A percentile compares a stretch with the other conserved stretches of the same genome.
Evolutionary conservation across 2,888 invertebrate genomes (phyloP).

Genomic region (Andrena bicolor): DNA sequence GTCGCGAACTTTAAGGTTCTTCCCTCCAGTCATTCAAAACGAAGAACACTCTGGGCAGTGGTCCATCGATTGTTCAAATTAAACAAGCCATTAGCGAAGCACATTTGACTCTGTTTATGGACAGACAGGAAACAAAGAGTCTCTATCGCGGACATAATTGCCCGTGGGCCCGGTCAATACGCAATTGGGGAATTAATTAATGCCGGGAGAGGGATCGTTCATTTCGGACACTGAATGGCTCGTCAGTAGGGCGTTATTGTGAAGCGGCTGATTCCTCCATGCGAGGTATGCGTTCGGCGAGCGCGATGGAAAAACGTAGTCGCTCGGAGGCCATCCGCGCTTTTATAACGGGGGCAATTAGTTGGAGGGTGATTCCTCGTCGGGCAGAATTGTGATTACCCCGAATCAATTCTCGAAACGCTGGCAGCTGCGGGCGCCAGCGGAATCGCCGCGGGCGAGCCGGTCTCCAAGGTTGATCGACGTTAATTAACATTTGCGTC

Average conservation of each 20-base stretch:
- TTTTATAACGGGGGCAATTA: too few species aligned
- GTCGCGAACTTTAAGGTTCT: too few species aligned
- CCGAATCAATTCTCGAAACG: too few species aligned
- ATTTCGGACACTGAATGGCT: background rate
- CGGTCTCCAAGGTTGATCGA: constrained; percentile 4
- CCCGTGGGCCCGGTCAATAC: background rate
- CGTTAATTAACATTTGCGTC: constrained; percentile 43
- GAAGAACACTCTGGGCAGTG: too few species aligned
- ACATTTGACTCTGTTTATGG: background rate
- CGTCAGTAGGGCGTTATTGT: constrained; percentile 2
- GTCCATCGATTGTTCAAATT: background rate
- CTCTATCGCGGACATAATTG: constrained; percentile 11
- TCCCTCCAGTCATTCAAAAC: too few species aligned
- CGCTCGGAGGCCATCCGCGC: too few species aligned
- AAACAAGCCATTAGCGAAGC: background rate
- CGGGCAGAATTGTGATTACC: too few species aligned
- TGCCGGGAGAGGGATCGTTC: background rate
- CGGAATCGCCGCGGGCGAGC: too few species aligned
- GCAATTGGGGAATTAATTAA: constrained; percentile 32
- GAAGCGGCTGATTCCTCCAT: background rate
- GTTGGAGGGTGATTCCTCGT: too few species aligned
- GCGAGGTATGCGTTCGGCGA: background rate
- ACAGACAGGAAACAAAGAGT: constrained; percentile 1
- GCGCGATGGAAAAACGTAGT: too few species aligned
- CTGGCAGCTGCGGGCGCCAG: too few species aligned